Evolutionary conservation across 2,888 invertebrate genomes (phyloP).

Genomic region (Microchrysa polita): DNA sequence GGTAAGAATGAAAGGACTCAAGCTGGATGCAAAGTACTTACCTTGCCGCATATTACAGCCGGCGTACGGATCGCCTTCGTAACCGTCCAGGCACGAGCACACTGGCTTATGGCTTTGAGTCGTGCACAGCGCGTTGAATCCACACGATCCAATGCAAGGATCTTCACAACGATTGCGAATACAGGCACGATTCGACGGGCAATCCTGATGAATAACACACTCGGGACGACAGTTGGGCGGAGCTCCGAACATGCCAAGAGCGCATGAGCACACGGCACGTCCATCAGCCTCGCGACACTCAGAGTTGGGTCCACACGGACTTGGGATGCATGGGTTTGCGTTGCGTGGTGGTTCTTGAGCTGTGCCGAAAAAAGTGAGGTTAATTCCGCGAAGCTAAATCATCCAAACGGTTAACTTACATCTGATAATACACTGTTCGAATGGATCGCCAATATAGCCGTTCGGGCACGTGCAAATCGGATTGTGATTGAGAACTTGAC

Average conservation of each 20-base stretch:
- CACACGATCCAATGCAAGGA: conserved; percentile 80
- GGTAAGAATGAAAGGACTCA: conserved; percentile 47
- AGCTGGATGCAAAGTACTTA: conserved; percentile 63
- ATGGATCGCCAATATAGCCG: conserved; percentile 80
- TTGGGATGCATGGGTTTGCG: conserved; percentile 74
- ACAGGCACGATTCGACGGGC: conserved; percentile 76
- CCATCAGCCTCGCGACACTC: conserved; percentile 75
- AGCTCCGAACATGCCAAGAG: conserved; percentile 77
- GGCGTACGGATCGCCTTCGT: conserved; percentile 82
- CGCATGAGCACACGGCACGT: conserved; percentile 79
- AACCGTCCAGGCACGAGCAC: conserved; percentile 76
- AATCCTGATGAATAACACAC: conserved; percentile 78
- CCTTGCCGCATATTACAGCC: conserved; percentile 73
- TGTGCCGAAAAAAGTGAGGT: too few relatives aligned
- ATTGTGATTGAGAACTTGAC: conserved; percentile 82
- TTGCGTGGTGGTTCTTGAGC: conserved; percentile 65
- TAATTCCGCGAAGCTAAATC: too few relatives aligned
- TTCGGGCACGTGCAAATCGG: conserved; percentile 79
- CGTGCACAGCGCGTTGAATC: conserved; percentile 75
- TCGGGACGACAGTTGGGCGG: conserved; percentile 83
- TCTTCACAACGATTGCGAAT: conserved; percentile 77
- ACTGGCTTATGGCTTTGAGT: conserved; percentile 78
- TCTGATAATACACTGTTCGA: conserved; percentile 71
- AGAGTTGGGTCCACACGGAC: conserved; percentile 82
- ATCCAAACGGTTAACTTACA: conserved; percentile 60